Percentiles rank a stretch among this genome's conserved stretches.
Conservation (phyloP, 1,140 invertebrate species). For the Leptopilina boulardi region DNA sequence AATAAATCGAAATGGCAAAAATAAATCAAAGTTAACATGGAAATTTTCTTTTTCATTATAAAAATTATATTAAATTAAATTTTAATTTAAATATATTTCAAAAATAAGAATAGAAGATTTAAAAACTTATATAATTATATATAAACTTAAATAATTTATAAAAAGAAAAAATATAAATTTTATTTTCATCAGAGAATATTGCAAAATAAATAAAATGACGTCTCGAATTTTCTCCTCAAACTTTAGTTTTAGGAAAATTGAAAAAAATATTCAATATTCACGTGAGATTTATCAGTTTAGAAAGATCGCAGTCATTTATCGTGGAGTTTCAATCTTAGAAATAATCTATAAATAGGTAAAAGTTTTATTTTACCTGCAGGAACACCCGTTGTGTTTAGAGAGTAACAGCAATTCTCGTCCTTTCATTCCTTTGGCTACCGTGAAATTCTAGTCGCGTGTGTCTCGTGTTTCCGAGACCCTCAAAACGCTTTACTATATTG, state of each 20-base stretch:
- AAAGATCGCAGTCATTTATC: not conserved
- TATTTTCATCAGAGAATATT: not conserved
- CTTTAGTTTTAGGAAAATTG: not conserved
- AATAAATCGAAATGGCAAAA: not conserved
- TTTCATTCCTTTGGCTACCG: conserved; percentile 34
- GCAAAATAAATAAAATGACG: too few species aligned
- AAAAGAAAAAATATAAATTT: too few species aligned
- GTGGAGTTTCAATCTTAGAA: conserved; percentile 32
- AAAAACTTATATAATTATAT: too few species aligned
- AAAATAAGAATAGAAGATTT: too few species aligned
- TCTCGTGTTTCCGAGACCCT: conserved; percentile 41
- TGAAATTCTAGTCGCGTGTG: conserved; percentile 53
- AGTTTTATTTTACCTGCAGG: conserved; percentile 39
- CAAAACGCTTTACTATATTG: conserved; percentile 38
- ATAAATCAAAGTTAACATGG: not conserved
- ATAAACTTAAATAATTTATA: too few species aligned
- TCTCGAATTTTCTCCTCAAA: not conserved
- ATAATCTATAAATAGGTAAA: conserved; percentile 42
- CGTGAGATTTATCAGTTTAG: not conserved
- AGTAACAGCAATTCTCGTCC: conserved; percentile 30
- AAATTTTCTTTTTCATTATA: too few species aligned
- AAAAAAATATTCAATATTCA: not conserved
- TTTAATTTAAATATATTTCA: too few species aligned
- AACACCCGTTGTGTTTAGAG: conserved; percentile 20
- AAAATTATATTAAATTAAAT: too few species aligned